Base-by-base conservation (phyloP, 2,113 vertebrate genomes). In the Sander lucioperca region DNA sequence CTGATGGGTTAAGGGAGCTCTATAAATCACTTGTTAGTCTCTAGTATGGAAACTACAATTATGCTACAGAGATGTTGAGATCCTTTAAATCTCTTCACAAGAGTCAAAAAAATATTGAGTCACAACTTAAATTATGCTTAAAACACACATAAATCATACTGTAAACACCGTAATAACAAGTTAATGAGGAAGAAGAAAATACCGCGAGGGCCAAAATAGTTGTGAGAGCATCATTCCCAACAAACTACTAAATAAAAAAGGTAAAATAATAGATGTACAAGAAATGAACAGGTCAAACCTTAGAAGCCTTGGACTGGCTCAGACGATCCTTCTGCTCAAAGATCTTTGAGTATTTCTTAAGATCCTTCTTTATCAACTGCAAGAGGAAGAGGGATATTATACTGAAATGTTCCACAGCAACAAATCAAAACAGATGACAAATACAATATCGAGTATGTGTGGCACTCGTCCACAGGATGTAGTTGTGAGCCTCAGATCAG, bases 311-410 rank as follows among this genome's bases (percentile, higher is more conserved):
- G 76, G 98, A 97, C 83, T 99, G 98, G 93, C 98, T 99, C 90
- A 99, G 88, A 77, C 98, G 98, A 95, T 99, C 98, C 90, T 99
- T 99, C 95, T 99, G 98, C 88, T 99, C 98, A 93, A 99, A 99
- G 92, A 99, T 99, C 95, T 99, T 99, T 1, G 98, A 99, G 80
- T 99, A 99, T 72, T 97, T 99, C 95, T 99, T 99, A 82, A 99
- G 95, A 82, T 99, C 98, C 88, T 99, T 99, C 90, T 98, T 99
- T 91, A 99, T 99, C 95, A 94, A 93, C 98, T 99, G 92, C 66
- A 91, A 92, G 61, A 82, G 21, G 45, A 61, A 72, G 9, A 77
- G 3, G 19, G 53, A 72, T 9, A 19, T 48, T 65, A 15, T n/a
- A 68, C 0, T 2, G 11, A 6, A 23, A 14, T 27, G 25, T 27